These are phyloP conservation scores for Ammodytes marinus DNA, from an alignment of 2,113 vertebrate species.

Conservation along the genomic window DNA sequence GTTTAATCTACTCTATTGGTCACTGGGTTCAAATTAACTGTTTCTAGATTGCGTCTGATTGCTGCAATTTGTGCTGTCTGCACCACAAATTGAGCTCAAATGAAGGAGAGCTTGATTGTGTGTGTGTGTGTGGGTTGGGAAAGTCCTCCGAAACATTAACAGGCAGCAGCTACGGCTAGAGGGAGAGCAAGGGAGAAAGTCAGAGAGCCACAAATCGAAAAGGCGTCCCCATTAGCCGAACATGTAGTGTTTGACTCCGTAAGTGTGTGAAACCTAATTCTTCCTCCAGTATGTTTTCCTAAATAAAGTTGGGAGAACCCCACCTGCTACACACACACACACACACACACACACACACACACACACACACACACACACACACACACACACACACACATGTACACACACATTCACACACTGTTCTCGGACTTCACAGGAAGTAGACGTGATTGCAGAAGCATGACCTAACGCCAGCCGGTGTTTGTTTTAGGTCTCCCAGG, in stretches of 20 bases:
- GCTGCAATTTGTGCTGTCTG: slow-evolving; percentile 71
- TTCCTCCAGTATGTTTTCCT: slow-evolving; percentile 61
- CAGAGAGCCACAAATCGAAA: slow-evolving; percentile 6
- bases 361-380: slow-evolving; percentile 41
- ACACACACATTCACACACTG: slow-evolving; percentile 49
- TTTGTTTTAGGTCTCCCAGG: slow-evolving; percentile 84
- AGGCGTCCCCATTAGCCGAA: slow-evolving; percentile 23
- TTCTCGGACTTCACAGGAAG: slow-evolving; percentile 79
- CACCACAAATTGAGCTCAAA: slow-evolving; percentile 49
- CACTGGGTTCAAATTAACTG: slow-evolving; percentile 67
- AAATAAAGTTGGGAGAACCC: slow-evolving; percentile 67
- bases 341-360: slow-evolving; percentile 40
- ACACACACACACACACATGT: slow-evolving; percentile 53
- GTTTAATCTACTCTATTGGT: slow-evolving; percentile 63
- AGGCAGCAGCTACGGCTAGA: slow-evolving; percentile 15
- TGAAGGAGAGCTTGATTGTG: slow-evolving; percentile 16
- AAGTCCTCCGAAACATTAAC: slow-evolving; percentile 16
- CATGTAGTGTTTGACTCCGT: slow-evolving; percentile 35
- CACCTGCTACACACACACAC: slow-evolving; percentile 77
- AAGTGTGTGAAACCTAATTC: slow-evolving; percentile 69
- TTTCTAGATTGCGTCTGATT: slow-evolving; percentile 74
- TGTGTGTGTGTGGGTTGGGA: neutral
- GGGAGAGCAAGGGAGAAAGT: slow-evolving; percentile 16
- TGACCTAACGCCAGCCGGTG: slow-evolving; percentile 83
- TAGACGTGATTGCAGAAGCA: slow-evolving; percentile 82